These are phyloP conservation scores for Tetragnatha montana DNA, from an alignment of 2,888 invertebrate genomes.

Conservation along the genomic window DNA sequence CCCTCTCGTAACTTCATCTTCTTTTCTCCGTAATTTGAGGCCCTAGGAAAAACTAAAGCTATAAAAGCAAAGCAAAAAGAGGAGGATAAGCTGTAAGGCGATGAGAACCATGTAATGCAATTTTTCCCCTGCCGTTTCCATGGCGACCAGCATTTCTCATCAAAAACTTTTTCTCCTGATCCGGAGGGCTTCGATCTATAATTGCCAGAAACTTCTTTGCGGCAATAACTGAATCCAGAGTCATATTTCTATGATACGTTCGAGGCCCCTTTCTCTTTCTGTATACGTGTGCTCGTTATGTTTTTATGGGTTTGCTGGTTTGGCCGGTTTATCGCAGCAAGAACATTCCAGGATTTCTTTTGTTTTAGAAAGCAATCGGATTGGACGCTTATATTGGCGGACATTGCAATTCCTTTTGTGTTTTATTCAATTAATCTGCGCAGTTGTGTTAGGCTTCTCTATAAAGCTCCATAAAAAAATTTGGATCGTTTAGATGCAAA, in stretches of 20 bases:
- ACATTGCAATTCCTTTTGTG: too few species aligned
- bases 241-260: constrained; percentile 67
- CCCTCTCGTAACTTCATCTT: constrained; percentile 33
- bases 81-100: constrained; percentile 44
- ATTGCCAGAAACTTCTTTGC: constrained; percentile 68
- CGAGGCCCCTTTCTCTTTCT: background rate
- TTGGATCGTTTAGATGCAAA: too few species aligned
- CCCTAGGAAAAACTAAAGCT: constrained; percentile 53
- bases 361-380: background rate
- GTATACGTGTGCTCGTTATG: constrained; percentile 45
- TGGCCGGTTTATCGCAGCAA: constrained; percentile 43
- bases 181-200: constrained; percentile 67
- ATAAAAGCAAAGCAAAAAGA: constrained; percentile 58
- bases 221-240: constrained; percentile 61
- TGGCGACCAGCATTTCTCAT: constrained; percentile 67
- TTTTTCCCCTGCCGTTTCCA: constrained; percentile 54
- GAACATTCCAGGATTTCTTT: background rate
- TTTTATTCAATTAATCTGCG: too few species aligned
- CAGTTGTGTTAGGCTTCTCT: too few species aligned
- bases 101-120: constrained; percentile 68
- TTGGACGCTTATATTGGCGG: background rate
- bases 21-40: constrained; percentile 55
- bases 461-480: too few species aligned
- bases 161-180: constrained; percentile 67
- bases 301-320: constrained; percentile 42